Evolutionary conservation across 1,140 invertebrate species (phyloP), one percentile per base, ranked within the genome.

Genomic region (Drosophila tsacasi): DNA sequence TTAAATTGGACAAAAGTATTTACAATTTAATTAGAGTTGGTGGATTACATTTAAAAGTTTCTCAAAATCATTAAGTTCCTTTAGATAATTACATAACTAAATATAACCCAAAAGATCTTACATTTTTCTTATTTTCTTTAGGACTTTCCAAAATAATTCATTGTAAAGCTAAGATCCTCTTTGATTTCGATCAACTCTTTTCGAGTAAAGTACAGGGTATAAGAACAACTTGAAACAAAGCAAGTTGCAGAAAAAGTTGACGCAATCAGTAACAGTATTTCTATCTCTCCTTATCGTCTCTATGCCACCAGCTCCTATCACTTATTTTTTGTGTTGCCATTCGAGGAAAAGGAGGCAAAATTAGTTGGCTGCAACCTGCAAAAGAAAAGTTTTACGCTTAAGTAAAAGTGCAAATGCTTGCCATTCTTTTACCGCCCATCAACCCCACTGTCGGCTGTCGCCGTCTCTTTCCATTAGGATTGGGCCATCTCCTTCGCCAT

Each of bases 351-450:
- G 61, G 75, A 72, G 59, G 64, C 44, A 62, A 81, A 89, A 89
- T 89, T 89, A 89, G 78, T 83, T 65, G 58, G 77, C 72, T 81
- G 84, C 84, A 89, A 89, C 84, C 85, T 89, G 85, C 58, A 74
- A 72, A 79, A 74, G 72, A 74, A 89, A 89, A 89, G 73, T 89
- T 89, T 90, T 89, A 77, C 73, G 81, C 74, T 90, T 84, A 90
- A 90, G 75, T 71, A 90, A 81, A 89, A 89, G 81, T 89, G 85
- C 81, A 89, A 90, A 81, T 90, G 83, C 85, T 89, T 76, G 67
- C 75, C 74, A 78, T 76, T 59, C 49, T 52, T 61, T 52, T 55
- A n/a, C 49, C 39, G 32, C 39, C 49, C n/a, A 44, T 47, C 19
- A 35, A 23, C 40, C 25, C 30, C 19, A 35, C 19, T 21, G 46